These are phyloP conservation scores for Apteryx mantelli DNA, from an alignment of 2,113 vertebrate genomes.

Conservation along the genomic window DNA sequence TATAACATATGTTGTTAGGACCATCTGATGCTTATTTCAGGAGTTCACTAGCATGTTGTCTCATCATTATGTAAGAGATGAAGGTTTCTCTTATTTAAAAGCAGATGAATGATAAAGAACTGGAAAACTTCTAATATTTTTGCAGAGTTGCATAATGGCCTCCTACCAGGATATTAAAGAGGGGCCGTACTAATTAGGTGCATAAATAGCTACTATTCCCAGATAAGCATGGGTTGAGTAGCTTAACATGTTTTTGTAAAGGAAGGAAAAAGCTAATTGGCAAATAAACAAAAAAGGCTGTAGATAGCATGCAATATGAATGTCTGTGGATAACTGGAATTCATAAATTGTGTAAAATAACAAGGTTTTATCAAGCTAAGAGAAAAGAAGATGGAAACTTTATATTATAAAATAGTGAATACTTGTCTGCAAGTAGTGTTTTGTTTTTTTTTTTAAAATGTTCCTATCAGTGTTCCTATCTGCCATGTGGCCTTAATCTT, in stretches of 20 bases:
- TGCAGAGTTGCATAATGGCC: not conserved
- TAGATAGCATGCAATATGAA: not conserved
- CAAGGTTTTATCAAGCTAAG: not conserved
- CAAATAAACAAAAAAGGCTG: not conserved
- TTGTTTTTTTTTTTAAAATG: not conserved
- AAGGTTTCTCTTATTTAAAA: conserved; percentile 18
- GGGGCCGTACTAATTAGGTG: not conserved
- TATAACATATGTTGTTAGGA: not conserved
- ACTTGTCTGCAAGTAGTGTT: not conserved
- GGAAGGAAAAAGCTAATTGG: conserved; percentile 5
- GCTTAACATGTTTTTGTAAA: not conserved
- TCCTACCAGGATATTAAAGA: conserved; percentile 1
- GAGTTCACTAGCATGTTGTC: not conserved
- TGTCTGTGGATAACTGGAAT: not conserved
- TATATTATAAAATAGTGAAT: not conserved
- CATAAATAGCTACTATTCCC: conserved; percentile 26
- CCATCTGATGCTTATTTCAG: conserved; percentile 39
- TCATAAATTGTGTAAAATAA: not conserved
- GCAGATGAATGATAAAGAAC: conserved; percentile 29
- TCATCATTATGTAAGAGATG: not conserved
- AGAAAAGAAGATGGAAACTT: not conserved
- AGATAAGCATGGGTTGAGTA: not conserved
- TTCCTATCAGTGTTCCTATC: not conserved
- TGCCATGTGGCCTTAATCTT: not conserved
- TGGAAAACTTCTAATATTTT: conserved; percentile 33